Evolutionary conservation across 2,113 vertebrate species (phyloP), one percentile per base, ranked within the genome.

Genomic region (Pteronura brasiliensis): DNA sequence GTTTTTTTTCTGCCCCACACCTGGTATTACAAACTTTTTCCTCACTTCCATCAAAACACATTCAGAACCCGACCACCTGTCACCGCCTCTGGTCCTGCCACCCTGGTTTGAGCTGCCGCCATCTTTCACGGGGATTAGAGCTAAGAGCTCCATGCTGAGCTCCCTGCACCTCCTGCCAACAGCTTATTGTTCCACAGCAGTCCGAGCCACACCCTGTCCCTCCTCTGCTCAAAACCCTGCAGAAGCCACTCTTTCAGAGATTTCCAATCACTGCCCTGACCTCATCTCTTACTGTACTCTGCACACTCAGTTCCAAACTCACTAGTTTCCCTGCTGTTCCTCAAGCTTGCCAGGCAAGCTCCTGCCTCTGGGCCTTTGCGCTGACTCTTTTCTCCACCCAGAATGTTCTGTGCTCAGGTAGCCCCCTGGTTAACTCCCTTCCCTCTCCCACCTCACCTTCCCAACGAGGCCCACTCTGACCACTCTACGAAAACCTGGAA

Each of bases 101-200:
- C 39, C 52, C 6, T 4, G 36, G 44, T 7, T 31, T 25, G 1
- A n/a, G 20, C n/a, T 4, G 17, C 61, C 25, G 0, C 17, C 10
- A 3, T 8, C 8, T 36, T 52, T 77, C 34, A 21, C 23, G 3
- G 3, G 12, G 13, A n/a, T 25, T 6, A 9, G 27, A 3, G 42
- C 6, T 14, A 2, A 15, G 44, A 20, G 59, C 39, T 55, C 67
- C 3, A 4, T 10, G 8, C 17, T 15, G 6, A 63, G 44, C 61
- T 31, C 13, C 13, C 6, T 21, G 63, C 3, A 0, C 27, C 25
- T 2, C 31, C 49, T 7, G 1, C n/a, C 36, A 11, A 10, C 20
- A 31, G 57, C 14, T 25, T 7, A 1, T 31, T 21, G 18, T 77
- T 20, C 3, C 15, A 29, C 27, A 7, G 36, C 1, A 1, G 0